These are phyloP conservation scores for Solenopsis fugax DNA, from an alignment of 1,140 invertebrate species.

Conservation along the genomic window DNA sequence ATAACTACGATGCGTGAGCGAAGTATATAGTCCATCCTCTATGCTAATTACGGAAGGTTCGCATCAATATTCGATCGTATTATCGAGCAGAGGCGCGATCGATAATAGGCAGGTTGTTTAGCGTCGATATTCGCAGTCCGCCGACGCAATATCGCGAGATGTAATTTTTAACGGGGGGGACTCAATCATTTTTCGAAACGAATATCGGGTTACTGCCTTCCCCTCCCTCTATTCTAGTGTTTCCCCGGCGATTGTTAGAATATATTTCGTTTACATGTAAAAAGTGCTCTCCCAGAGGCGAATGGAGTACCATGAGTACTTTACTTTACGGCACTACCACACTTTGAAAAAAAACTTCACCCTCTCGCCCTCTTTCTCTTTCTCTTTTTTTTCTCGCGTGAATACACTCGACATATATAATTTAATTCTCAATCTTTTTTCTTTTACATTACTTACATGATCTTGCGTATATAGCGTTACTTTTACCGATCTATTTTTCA, in stretches of 20 bases:
- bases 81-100: conserved; percentile 36
- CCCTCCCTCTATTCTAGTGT: background rate
- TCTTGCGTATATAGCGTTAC: background rate
- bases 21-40: background rate
- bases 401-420: background rate
- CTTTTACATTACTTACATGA: background rate
- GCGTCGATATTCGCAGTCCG: conserved; percentile 28
- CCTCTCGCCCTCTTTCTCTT: background rate
- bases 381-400: background rate
- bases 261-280: conserved; percentile 46
- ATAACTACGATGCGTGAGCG: background rate
- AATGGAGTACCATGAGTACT: background rate
- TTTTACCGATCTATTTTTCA: conserved; percentile 5
- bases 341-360: background rate
- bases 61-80: conserved; percentile 39
- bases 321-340: background rate
- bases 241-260: conserved; percentile 52
- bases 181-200: conserved; percentile 56
- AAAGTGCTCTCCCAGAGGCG: conserved; percentile 39
- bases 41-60: background rate
- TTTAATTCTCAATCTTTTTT: conserved; percentile 27
- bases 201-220: conserved; percentile 49
- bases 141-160: conserved; percentile 20
- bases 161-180: conserved; percentile 54
- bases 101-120: conserved; percentile 43